These are phyloP conservation scores for Aphyosemion australe DNA, from an alignment of 2,113 vertebrate genomes.

Conservation along the genomic window DNA sequence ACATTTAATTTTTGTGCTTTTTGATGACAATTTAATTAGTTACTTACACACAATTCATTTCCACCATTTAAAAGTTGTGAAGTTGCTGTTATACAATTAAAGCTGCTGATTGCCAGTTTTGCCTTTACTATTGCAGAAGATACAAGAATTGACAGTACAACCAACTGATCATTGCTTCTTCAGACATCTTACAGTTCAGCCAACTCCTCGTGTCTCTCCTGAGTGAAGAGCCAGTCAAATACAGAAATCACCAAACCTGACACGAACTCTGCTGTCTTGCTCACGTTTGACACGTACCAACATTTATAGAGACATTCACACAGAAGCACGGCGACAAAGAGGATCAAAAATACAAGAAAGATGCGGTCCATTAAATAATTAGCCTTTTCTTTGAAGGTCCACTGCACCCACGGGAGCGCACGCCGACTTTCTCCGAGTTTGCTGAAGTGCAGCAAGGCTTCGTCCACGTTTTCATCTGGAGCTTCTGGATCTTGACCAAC, in stretches of 20 bases:
- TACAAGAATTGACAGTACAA: background rate
- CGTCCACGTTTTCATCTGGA: conserved; percentile 51
- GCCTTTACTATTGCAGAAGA: conserved; percentile 11
- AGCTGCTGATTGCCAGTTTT: background rate
- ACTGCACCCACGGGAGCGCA: conserved; percentile 72
- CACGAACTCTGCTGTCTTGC: conserved; percentile 52
- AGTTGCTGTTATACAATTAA: too few relatives aligned
- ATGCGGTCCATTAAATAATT: conserved; percentile 69
- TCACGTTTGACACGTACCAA: conserved; percentile 70
- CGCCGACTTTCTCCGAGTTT: conserved; percentile 52
- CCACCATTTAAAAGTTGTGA: too few relatives aligned
- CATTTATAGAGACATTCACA: conserved; percentile 69
- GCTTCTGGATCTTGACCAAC: conserved; percentile 53
- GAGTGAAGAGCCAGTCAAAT: conserved; percentile 60
- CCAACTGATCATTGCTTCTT: background rate
- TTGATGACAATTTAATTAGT: too few relatives aligned
- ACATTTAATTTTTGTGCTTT: too few relatives aligned
- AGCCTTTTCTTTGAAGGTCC: conserved; percentile 74
- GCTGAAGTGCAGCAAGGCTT: conserved; percentile 59
- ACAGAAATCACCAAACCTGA: conserved; percentile 48
- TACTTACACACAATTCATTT: too few relatives aligned
- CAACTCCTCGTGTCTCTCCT: conserved; percentile 67
- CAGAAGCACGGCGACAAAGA: conserved; percentile 56
- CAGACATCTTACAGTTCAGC: conserved; percentile 64
- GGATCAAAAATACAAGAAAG: conserved; percentile 64